Evolutionary conservation across 2,797 vertebrate species (phyloP).

Genomic region (Schizopygopsis pylzovi): DNA sequence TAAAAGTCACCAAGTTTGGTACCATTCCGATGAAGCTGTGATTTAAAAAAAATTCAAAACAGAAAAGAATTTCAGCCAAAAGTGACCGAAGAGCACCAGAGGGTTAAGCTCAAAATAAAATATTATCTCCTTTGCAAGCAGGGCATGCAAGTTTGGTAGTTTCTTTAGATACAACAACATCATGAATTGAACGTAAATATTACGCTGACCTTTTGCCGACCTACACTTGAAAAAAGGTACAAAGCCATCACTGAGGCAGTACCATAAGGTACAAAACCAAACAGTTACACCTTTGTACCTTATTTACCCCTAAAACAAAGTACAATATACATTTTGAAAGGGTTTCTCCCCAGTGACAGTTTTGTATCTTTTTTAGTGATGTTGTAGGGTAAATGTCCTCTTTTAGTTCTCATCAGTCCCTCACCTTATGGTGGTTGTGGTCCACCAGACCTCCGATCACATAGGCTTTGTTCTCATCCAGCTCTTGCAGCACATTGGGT

Average conservation of each 20-base stretch:
- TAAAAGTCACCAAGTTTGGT: too few relatives aligned
- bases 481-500: conserved; percentile 86
- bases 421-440: conserved; percentile 98
- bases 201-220: too few relatives aligned
- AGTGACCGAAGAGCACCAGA: too few relatives aligned
- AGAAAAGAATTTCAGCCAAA: too few relatives aligned
- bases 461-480: conserved; percentile 92
- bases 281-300: neutral
- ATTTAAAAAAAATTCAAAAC: too few relatives aligned
- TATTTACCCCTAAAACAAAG: neutral
- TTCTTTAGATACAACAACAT: neutral
- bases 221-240: too few relatives aligned
- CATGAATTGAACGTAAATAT: neutral
- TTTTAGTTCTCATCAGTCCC: neutral
- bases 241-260: too few relatives aligned
- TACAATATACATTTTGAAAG: neutral
- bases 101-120: neutral
- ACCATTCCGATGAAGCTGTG: too few relatives aligned
- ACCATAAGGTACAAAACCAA: too few relatives aligned
- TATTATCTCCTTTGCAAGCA: neutral
- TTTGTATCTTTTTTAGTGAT: neutral
- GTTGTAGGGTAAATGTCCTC: neutral
- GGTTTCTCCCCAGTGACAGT: neutral
- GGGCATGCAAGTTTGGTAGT: neutral
- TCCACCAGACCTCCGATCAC: conserved; percentile 98